Conservation (phyloP, 2,113 vertebrate genomes). For the Chroicocephalus ridibundus region DNA sequence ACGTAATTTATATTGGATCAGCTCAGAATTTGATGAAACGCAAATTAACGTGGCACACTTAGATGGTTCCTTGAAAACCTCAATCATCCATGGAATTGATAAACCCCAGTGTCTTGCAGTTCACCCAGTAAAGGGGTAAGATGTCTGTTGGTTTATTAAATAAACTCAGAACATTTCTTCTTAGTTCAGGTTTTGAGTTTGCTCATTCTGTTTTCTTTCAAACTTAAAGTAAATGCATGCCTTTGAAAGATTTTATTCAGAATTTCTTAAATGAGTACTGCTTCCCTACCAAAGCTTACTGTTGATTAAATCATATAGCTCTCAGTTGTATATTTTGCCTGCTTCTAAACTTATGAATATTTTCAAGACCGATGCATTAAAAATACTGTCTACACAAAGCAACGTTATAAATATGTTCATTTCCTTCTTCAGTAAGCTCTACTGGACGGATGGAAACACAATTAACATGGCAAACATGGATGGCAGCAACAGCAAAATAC, state of each 20-base stretch:
- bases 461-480: slow-evolving; percentile 99
- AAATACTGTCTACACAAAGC: not conserved
- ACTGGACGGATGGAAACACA: slow-evolving; percentile 96
- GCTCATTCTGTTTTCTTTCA: not conserved
- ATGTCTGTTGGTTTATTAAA: slow-evolving; percentile 19
- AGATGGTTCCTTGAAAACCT: slow-evolving; percentile 97
- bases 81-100: slow-evolving; percentile 97
- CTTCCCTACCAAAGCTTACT: not conserved
- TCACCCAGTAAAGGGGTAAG: slow-evolving; percentile 96
- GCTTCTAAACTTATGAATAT: not conserved
- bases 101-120: slow-evolving; percentile 93
- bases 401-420: not conserved
- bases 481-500: slow-evolving; percentile 96
- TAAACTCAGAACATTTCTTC: not conserved
- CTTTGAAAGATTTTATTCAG: not conserved
- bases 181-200: not conserved
- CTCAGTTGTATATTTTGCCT: not conserved
- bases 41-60: slow-evolving; percentile 97
- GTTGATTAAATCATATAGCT: not conserved
- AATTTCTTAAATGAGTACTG: not conserved
- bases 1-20: slow-evolving; percentile 98
- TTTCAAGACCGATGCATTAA: not conserved
- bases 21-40: slow-evolving; percentile 97
- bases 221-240: not conserved
- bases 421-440: slow-evolving; percentile 85